Evolutionary conservation across 2,113 vertebrate genomes (phyloP).

Genomic region (Suricata suricatta): DNA sequence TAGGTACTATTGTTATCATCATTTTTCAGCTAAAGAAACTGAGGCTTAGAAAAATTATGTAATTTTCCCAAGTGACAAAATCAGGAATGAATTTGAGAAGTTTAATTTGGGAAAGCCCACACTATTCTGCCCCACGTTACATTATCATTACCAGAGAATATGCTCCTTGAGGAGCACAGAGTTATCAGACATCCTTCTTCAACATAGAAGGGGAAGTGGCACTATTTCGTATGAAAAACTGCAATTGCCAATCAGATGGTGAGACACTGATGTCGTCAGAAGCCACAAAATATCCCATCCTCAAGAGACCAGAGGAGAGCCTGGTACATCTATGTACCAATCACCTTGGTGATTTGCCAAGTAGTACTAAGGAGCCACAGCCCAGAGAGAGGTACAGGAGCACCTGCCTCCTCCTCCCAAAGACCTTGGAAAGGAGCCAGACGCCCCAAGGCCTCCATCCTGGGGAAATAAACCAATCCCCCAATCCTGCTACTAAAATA

Average conservation of each 20-base stretch:
- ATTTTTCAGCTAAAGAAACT: conserved; percentile 12
- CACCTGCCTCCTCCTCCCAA: background rate
- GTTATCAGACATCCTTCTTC: background rate
- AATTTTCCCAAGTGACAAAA: background rate
- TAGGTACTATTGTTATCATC: background rate
- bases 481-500: background rate
- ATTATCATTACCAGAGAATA: background rate
- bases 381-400: background rate
- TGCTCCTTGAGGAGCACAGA: background rate
- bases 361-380: background rate
- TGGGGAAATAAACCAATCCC: background rate
- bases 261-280: background rate
- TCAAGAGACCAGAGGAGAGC: background rate
- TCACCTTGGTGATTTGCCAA: background rate
- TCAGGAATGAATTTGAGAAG: background rate
- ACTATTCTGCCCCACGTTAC: background rate
- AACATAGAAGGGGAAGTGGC: background rate
- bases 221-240: background rate
- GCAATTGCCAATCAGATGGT: background rate
- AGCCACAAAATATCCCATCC: background rate
- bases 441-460: background rate
- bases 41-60: conserved; percentile 13
- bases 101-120: background rate
- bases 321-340: background rate
- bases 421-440: background rate